A percentile compares a stretch with the other conserved stretches of the same genome.
phyloP scores from a whole-genome alignment of 2,797 vertebrate genomes.

The Alfaro cultratus region DNA sequence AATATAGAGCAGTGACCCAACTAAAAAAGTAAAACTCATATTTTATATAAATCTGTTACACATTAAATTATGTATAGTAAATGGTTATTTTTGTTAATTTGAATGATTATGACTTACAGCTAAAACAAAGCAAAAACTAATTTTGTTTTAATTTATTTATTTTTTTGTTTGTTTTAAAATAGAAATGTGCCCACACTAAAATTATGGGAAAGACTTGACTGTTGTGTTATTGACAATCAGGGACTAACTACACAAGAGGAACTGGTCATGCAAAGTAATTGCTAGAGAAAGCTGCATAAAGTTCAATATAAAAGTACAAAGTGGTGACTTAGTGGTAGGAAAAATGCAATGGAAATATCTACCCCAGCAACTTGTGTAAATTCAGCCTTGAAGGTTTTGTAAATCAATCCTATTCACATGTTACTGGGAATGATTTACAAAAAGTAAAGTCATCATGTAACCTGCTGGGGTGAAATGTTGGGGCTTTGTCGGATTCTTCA shows the following conservation, averaged over 20 bases:
- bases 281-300: not conserved
- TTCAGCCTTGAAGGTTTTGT: not conserved
- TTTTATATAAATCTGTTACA: not conserved
- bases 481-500: no score
- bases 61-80: not conserved
- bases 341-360: not conserved
- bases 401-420: not conserved
- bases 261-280: not conserved
- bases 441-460: no score
- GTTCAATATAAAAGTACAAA: not conserved
- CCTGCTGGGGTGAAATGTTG: no score
- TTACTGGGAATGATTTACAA: not conserved
- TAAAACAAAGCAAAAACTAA: not conserved
- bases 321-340: no score
- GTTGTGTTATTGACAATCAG: not conserved
- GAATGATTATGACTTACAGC: not conserved
- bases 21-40: not conserved
- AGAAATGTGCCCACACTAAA: not conserved
- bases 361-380: not conserved
- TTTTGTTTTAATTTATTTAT: not conserved
- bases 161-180: no score
- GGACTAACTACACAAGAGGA: not conserved
- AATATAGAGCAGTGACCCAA: not conserved
- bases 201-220: not conserved
- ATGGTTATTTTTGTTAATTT: not conserved